A percentile compares a stretch with the other conserved stretches of the same genome.
These are phyloP conservation scores for Napeogenes sylphis DNA, from an alignment of 2,888 invertebrate species.

Conservation along the genomic window DNA sequence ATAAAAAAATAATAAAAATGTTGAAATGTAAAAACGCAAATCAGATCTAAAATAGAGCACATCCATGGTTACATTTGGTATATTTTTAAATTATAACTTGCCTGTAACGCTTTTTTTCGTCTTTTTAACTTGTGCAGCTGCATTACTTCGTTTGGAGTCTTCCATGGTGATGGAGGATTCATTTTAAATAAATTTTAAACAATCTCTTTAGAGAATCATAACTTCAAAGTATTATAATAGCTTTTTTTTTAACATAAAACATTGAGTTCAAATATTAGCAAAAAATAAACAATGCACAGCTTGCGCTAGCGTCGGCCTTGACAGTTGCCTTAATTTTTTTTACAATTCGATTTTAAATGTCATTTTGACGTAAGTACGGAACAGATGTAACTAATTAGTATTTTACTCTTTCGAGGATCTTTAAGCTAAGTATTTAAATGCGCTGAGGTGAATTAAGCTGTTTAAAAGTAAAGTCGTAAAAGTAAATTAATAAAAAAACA, in stretches of 20 bases:
- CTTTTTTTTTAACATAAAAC: no score
- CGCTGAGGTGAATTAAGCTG: no score
- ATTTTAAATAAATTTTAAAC: constrained; percentile 36
- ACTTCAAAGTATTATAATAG: no score
- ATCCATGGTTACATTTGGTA: no score
- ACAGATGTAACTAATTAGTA: not conserved
- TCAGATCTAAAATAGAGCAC: no score
- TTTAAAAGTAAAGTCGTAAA: no score
- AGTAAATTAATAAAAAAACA: no score
- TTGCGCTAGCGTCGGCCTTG: constrained; percentile 3
- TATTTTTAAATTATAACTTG: constrained; percentile 43
- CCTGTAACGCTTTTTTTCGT: constrained; percentile 87
- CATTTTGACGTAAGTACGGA: not conserved
- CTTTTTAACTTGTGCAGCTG: constrained; percentile 85
- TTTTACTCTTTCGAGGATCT: not conserved
- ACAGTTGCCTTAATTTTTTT: not conserved
- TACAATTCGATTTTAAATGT: not conserved
- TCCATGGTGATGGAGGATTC: constrained; percentile 77
- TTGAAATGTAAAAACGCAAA: no score
- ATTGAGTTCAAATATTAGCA: not conserved
- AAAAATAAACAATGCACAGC: constrained; percentile 1
- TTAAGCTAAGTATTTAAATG: no score
- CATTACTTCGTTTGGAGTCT: constrained; percentile 81
- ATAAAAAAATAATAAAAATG: no score
- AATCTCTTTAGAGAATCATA: not conserved